Base-by-base conservation (phyloP, 2,888 invertebrate genomes). In the Acleris holmiana region DNA sequence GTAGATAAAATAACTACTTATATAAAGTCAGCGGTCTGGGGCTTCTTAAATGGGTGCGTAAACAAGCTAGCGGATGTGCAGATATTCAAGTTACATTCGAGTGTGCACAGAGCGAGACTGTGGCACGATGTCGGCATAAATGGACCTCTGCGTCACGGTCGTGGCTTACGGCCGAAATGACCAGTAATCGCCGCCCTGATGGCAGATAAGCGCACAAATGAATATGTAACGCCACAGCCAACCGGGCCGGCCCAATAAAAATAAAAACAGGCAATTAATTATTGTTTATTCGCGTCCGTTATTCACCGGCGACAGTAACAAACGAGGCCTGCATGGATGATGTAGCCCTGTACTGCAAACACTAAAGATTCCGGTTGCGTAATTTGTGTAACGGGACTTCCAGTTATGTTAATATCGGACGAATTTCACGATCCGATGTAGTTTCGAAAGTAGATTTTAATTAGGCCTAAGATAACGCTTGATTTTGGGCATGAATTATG, bases 331-430 rank as follows among this genome's bases (percentile, higher is more conserved):
- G 82, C 82, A 82, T 67, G 72, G 69, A 67, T 67, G 58, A 61
- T 67, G 63, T 66, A 69, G 68, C 74, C 67, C 69, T 66, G 70
- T 67, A 69, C 62, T 57, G 60, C 59, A 46, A 66, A 62, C 67
- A 69, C 73, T 65, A 75, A 78, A 82, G 76, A 86, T 85, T 83
- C 88, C 86, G 88, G 88, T 90, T 89, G 86, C 86, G 85, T 88
- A 88, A 89, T 89, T 85, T 88, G 84, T 80, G 79, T 90, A 91
- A 91, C 91, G 91, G 91, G 82, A 88, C 87, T 79, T 89, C 91
- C 86, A 89, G 91, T 91, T 91, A 91, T 91, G 91, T 83, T 90
- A 90, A 91, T 91, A 78, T 80, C 75, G 88, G 86, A 88, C 91
- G 89, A 92, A 90, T 89, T 91, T 91, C 84, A 88, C 83, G 83